phyloP scores from a whole-genome alignment of 2,113 vertebrate genomes.

The Indri indri region DNA sequence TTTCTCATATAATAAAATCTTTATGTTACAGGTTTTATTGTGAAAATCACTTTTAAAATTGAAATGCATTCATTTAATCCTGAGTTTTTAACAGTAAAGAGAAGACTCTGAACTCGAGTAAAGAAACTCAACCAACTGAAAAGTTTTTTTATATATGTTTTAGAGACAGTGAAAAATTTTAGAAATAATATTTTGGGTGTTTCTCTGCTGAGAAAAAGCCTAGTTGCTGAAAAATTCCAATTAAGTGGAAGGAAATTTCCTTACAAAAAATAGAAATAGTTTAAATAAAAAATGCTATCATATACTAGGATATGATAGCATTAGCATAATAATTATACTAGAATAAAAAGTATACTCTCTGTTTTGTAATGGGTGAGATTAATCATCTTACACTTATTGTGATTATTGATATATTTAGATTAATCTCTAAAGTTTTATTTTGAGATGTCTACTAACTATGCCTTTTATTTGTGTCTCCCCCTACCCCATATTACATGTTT shows the following conservation, averaged over 20 bases:
- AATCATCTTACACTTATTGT: neutral
- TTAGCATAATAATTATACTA: neutral
- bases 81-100: neutral
- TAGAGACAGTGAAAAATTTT: neutral
- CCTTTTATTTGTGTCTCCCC: neutral
- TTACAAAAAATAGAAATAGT: neutral
- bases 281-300: neutral
- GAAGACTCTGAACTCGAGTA: neutral
- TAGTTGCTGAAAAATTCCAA: neutral
- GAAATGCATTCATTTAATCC: neutral
- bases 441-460: neutral
- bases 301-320: neutral
- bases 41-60: neutral
- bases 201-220: conserved; percentile 14
- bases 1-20: neutral
- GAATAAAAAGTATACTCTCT: neutral
- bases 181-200: neutral
- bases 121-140: neutral
- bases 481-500: neutral
- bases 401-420: neutral
- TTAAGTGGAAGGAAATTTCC: neutral
- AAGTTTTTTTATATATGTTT: neutral
- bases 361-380: neutral
- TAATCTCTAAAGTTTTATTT: neutral
- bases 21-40: neutral